Conservation (phyloP, 2,888 invertebrate genomes). For the Oscheius onirici region DNA sequence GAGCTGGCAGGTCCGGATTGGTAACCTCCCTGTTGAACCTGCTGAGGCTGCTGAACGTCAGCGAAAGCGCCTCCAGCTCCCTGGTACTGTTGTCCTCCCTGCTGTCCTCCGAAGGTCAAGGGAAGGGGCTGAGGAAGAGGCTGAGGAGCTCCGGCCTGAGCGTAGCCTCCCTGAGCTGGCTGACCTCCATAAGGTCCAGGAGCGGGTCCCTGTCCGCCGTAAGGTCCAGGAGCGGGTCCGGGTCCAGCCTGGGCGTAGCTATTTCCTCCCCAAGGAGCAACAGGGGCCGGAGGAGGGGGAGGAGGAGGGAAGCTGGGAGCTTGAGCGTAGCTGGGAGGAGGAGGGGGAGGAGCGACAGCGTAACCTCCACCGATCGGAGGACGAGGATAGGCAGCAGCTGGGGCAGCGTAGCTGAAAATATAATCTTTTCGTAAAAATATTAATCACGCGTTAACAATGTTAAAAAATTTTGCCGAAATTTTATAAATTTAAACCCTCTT, state of each 20-base stretch:
- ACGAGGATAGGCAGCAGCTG: constrained; percentile 31
- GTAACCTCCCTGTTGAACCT: constrained; percentile 20
- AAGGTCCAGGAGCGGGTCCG: not conserved
- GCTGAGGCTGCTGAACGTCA: not conserved
- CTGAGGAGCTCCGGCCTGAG: not conserved
- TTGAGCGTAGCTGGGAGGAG: constrained; percentile 10
- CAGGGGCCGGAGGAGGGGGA: constrained; percentile 14
- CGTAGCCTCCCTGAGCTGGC: not conserved
- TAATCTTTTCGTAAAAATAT: not conserved
- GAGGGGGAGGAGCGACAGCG: constrained; percentile 13
- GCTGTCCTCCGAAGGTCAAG: constrained; percentile 2
- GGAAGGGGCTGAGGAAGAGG: not conserved
- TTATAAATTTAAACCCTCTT: too few relatives aligned
- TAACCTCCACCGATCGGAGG: constrained; percentile 22
- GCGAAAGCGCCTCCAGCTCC: not conserved
- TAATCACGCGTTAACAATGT: not conserved
- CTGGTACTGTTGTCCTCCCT: not conserved
- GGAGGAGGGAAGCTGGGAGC: constrained; percentile 19
- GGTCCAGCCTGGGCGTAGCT: not conserved
- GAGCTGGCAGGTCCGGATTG: not conserved
- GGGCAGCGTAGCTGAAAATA: constrained; percentile 27
- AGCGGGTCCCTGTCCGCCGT: not conserved
- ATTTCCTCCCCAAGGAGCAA: not conserved
- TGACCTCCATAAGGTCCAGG: not conserved
- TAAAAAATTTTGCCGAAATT: not conserved